Evolutionary conservation across 30 jellyfish, hydroid and myxozoan species (phyloP).

Genomic region (Hydra vulgaris): DNA sequence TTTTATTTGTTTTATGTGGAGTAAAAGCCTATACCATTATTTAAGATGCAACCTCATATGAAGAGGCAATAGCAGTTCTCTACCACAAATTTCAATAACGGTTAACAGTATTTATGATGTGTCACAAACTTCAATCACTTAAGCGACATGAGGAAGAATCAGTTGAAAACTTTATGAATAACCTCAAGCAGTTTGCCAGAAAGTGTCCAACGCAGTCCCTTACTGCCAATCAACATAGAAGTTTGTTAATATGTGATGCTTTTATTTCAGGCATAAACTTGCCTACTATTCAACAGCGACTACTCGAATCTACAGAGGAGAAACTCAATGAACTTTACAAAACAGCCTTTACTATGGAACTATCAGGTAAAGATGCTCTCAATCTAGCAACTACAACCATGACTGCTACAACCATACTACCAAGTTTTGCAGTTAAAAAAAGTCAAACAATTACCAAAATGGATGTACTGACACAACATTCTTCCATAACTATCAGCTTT

Average conservation of each 20-base stretch:
- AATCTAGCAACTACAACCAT: background rate
- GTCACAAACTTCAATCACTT: background rate
- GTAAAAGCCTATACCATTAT: background rate
- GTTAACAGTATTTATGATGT: background rate
- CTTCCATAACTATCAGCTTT: background rate
- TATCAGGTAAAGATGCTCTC: background rate
- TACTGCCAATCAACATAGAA: background rate
- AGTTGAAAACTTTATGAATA: background rate
- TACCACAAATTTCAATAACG: background rate
- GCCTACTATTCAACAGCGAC: background rate
- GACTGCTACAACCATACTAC: background rate
- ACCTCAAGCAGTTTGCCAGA: background rate
- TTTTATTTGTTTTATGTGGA: background rate
- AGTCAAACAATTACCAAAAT: too few relatives aligned
- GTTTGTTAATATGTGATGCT: background rate
- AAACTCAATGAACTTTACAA: background rate
- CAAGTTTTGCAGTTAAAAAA: background rate
- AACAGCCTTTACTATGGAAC: background rate
- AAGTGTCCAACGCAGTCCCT: background rate
- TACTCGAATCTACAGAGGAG: background rate
- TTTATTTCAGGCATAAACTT: background rate
- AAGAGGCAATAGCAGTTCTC: background rate
- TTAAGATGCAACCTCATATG: background rate
- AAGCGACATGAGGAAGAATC: background rate
- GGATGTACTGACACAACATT: conserved; percentile 34